Conservation (phyloP, 2,797 vertebrate species). For the Prionace glauca region DNA sequence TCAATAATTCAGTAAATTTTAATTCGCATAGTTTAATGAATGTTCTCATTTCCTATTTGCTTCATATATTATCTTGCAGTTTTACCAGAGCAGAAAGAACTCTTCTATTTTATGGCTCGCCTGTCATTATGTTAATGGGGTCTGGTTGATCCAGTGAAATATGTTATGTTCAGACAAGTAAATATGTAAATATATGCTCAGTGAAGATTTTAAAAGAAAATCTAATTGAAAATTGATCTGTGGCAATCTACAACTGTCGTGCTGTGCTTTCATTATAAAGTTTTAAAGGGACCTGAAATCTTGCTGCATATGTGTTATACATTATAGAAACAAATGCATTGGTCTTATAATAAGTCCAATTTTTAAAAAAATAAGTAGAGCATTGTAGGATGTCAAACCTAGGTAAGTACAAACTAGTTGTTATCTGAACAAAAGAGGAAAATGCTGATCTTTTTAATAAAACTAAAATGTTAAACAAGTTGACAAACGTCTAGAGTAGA, state of each 20-base stretch:
- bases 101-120: not conserved
- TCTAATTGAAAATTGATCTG: not conserved
- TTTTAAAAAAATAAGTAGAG: not conserved
- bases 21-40: not conserved
- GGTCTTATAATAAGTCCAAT: not conserved
- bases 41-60: not conserved
- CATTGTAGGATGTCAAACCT: not conserved
- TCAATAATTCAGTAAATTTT: conserved; percentile 26
- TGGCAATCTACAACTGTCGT: not conserved
- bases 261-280: not conserved
- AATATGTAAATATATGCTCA: not conserved
- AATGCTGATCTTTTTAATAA: conserved; percentile 24
- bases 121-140: not conserved
- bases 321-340: not conserved
- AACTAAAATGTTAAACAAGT: conserved; percentile 27
- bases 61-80: not conserved
- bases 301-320: too few species aligned
- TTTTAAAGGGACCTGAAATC: too few species aligned
- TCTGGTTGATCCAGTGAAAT: not conserved
- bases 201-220: not conserved
- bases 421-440: not conserved
- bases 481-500: not conserved
- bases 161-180: not conserved
- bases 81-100: not conserved
- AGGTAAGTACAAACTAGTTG: not conserved